These are phyloP conservation scores for Physella acuta DNA, from an alignment of 1,140 invertebrate species.

Conservation along the genomic window DNA sequence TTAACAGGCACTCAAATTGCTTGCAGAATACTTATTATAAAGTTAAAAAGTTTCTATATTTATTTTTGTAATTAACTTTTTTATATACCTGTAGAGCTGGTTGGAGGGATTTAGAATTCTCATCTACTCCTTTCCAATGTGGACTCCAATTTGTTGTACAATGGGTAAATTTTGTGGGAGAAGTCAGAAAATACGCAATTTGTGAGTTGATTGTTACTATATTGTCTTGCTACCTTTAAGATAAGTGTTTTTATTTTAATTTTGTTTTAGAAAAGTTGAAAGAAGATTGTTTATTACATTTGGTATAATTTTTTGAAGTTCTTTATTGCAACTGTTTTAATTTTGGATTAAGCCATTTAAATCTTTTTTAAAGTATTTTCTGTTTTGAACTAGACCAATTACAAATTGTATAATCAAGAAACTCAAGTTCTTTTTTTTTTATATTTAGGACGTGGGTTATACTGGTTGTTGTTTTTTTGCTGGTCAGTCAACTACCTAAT, in stretches of 20 bases:
- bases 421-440: conserved; percentile 5
- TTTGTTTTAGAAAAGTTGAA: no score
- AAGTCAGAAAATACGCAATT: conserved; percentile 30
- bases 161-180: conserved; percentile 35
- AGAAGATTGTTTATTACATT: no score
- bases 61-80: not conserved
- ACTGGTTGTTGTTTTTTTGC: conserved; percentile 34
- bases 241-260: no score
- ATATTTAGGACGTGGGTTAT: conserved; percentile 41
- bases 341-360: no score
- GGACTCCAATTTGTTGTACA: conserved; percentile 33
- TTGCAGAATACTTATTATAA: no score
- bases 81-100: conserved; percentile 21
- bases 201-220: conserved; percentile 34
- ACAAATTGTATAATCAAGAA: not conserved
- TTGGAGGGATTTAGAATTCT: conserved; percentile 29
- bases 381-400: not conserved
- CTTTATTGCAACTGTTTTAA: no score
- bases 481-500: conserved; percentile 39
- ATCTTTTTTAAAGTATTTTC: no score
- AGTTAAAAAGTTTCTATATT: no score
- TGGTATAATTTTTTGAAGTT: no score
- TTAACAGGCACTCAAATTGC: no score
- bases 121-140: conserved; percentile 31
- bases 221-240: no score